A percentile compares a stretch with the other conserved stretches of the same genome.
Evolutionary conservation across 1,140 invertebrate genomes (phyloP).

Genomic region (Episyrphus balteatus): DNA sequence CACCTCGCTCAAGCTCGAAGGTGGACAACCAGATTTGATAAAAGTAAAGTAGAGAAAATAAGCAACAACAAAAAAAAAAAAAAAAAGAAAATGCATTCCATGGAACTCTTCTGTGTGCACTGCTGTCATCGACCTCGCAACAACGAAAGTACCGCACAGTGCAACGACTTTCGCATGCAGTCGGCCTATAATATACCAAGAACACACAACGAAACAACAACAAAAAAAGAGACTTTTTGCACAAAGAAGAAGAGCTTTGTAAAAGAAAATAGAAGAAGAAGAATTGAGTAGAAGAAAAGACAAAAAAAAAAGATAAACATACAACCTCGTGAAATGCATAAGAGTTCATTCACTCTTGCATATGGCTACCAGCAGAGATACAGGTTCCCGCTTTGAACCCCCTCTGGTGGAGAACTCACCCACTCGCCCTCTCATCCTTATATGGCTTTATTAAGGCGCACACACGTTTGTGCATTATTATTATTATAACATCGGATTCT

Average conservation of each 20-base stretch:
- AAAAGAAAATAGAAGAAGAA: conserved; percentile 1
- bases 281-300: neutral
- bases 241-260: conserved; percentile 14
- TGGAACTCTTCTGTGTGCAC: neutral
- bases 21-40: neutral
- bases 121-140: conserved; percentile 3
- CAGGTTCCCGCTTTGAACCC: no score
- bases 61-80: neutral
- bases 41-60: conserved; percentile 3
- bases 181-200: neutral
- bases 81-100: neutral
- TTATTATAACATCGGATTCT: no score
- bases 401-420: no score
- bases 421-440: no score
- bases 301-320: no score
- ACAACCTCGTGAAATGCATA: no score
- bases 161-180: conserved; percentile 3
- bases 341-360: no score
- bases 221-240: conserved; percentile 20
- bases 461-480: no score
- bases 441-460: no score
- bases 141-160: conserved; percentile 6
- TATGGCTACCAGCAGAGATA: no score
- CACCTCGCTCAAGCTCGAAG: no score
- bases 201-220: conserved; percentile 6